phyloP scores from a whole-genome alignment of 1,140 invertebrate species.

The Bombus breviceps region DNA sequence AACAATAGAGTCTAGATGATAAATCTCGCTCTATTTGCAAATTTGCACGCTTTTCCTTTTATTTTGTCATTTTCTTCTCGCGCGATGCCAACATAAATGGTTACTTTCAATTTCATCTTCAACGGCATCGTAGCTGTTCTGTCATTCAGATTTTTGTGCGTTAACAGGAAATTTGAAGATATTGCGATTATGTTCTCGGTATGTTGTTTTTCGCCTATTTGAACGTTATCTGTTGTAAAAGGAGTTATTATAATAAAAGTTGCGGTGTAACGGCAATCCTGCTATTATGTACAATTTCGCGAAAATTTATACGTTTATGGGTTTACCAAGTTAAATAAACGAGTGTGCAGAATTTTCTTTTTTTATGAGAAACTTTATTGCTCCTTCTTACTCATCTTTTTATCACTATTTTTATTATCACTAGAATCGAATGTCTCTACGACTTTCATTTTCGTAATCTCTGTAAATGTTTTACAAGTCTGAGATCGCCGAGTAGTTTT shows the following conservation, averaged over 20 bases:
- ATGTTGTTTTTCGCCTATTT: background rate
- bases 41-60: background rate
- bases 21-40: background rate
- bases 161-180: too few relatives aligned
- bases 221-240: background rate
- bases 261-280: background rate
- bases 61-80: background rate
- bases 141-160: background rate
- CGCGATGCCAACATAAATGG: too few relatives aligned
- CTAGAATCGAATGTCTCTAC: background rate
- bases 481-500: too few relatives aligned
- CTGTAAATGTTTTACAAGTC: too few relatives aligned
- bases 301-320: background rate
- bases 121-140: too few relatives aligned
- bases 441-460: too few relatives aligned
- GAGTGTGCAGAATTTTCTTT: background rate
- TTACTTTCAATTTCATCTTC: background rate
- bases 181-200: too few relatives aligned
- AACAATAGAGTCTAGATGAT: constrained; percentile 3
- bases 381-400: too few relatives aligned
- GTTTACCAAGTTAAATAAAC: background rate
- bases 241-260: background rate
- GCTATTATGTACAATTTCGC: background rate
- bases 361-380: background rate
- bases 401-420: too few relatives aligned